Conservation (phyloP, 2,797 vertebrate genomes). For the Lepidocolaptes lacrymiger region DNA sequence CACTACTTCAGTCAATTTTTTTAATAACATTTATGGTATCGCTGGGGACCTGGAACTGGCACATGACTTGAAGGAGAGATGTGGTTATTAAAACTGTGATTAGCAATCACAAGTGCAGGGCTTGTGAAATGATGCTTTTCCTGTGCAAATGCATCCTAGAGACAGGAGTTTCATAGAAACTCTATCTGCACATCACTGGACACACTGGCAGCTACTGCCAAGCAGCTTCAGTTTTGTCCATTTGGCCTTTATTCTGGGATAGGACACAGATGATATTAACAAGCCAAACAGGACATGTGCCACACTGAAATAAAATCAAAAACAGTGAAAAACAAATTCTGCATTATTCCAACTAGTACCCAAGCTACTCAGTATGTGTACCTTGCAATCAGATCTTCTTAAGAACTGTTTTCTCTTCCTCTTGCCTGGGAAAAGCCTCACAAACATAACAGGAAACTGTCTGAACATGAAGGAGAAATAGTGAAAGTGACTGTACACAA, state of each 20-base stretch:
- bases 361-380: not conserved
- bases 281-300: not conserved
- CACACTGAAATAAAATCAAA: not conserved
- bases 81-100: not conserved
- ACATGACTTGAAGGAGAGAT: not conserved
- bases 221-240: not conserved
- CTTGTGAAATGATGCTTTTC: not conserved
- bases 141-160: not conserved
- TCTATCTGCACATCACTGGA: not conserved
- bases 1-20: not conserved
- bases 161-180: not conserved
- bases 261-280: not conserved
- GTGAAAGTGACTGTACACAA: not conserved
- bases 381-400: not conserved
- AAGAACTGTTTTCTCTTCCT: not conserved
- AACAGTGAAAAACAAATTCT: not conserved
- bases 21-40: not conserved
- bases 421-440: not conserved
- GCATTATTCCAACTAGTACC: not conserved
- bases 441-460: not conserved
- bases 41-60: not conserved
- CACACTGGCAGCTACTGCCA: not conserved
- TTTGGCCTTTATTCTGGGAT: not conserved
- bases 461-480: not conserved
- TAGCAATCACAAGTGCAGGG: not conserved